These are phyloP conservation scores for Corythoichthys intestinalis DNA, from an alignment of 2,113 vertebrate species.

Conservation along the genomic window DNA sequence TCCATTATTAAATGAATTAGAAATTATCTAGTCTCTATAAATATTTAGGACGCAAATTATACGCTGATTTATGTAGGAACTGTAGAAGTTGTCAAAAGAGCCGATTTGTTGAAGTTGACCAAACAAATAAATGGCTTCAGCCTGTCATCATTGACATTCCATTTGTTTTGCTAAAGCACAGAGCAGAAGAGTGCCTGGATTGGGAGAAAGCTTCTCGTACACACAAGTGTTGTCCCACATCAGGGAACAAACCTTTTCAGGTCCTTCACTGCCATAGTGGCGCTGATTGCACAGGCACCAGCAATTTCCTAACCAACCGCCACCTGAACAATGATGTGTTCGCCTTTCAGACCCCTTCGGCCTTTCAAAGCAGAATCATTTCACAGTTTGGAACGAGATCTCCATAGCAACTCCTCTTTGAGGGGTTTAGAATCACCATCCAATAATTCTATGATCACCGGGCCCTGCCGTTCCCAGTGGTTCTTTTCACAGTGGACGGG, in stretches of 20 bases:
- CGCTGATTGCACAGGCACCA: conserved; percentile 99
- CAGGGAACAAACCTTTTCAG: conserved; percentile 99
- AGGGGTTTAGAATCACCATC: conserved; percentile 99
- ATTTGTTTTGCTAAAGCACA: conserved; percentile 57
- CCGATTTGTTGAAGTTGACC: conserved; percentile 40
- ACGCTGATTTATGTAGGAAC: neutral
- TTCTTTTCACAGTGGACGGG: conserved; percentile 99
- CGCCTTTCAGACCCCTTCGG: conserved; percentile 96
- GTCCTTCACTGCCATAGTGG: conserved; percentile 99
- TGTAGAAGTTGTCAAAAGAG: conserved; percentile 31
- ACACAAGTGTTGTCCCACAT: conserved; percentile 98
- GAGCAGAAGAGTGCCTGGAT: conserved; percentile 80
- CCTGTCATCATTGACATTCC: conserved; percentile 63
- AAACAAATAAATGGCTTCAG: conserved; percentile 69
- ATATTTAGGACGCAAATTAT: neutral
- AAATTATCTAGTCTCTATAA: neutral
- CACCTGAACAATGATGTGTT: conserved; percentile 99
- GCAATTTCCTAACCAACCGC: conserved; percentile 99
- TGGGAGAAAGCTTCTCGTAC: conserved; percentile 90
- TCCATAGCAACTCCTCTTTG: conserved; percentile 99
- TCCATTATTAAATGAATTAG: neutral
- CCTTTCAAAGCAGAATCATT: conserved; percentile 99
- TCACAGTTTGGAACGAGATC: conserved; percentile 99
- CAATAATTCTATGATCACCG: conserved; percentile 99
- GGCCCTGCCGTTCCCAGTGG: conserved; percentile 99